Base-by-base conservation (phyloP, 2,888 invertebrate genomes). In the Mantis religiosa region DNA sequence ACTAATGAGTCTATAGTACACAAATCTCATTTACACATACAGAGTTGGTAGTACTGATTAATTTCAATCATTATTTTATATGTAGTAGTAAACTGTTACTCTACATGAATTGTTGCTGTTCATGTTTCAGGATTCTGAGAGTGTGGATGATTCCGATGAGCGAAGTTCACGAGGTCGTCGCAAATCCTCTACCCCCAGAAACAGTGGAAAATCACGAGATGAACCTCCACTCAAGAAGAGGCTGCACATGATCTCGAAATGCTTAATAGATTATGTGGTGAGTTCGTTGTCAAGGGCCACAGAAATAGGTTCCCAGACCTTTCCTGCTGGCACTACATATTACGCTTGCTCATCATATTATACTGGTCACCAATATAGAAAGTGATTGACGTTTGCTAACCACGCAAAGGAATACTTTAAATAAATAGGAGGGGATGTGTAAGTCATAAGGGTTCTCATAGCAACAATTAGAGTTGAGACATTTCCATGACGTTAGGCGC, bases 221-320 rank as follows among this genome's bases (percentile, higher is more conserved):
- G 95, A 95, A 92, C 93, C 96, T 85, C 96, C 96, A 0, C 93
- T 97, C 20, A 97, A 96, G 92, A 97, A 97, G 92, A 96, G 97
- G 92, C 95, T 99, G 25, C 96, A 97, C 92, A 94, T 95, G 88
- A 94, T 99, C 88, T 98, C 98, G 91, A 98, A 96, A 92, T 95
- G 95, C 91, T 93, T 97, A 54, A 94, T 96, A 90, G 96, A 97
- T 92, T 96, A 95, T 92, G 94, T 95, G 88, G 95, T 96, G 93
- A 93, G 94, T 93, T 91, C 91, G 91, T 91, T 91, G 91, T 91
- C 90, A 71, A 71, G 54, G 54, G 3, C 54, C 54, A 83, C 83
- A 15, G 15, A 28, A 83, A 83, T n/a, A 83, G 27, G 28, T 30
- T 83, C 54, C 54, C 20, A 20, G 54, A 71, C 54, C 6, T 71